Conservation (phyloP, 2,113 vertebrate genomes). For the Penelope pileata region DNA sequence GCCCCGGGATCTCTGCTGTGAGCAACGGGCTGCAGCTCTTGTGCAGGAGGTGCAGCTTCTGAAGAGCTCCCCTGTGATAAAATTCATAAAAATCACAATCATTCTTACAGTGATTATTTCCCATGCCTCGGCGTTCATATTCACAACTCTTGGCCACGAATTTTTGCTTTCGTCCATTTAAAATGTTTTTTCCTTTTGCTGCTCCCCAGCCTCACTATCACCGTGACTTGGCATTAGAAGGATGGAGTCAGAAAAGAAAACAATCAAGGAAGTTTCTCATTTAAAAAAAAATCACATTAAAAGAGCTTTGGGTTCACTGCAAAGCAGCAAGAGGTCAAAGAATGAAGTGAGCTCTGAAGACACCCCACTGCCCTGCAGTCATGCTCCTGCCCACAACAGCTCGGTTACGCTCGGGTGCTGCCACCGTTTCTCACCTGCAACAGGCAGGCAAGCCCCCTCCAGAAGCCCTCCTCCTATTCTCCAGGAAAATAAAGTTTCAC, state of each 20-base stretch:
- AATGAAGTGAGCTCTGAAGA: background rate
- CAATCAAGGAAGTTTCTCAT: background rate
- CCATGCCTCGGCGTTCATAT: fast-evolving
- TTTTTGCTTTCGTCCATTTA: background rate
- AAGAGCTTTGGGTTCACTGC: slow-evolving; percentile 11
- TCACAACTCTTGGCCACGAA: background rate
- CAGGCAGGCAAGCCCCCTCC: background rate
- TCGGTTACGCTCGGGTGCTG: background rate
- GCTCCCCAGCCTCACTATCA: background rate
- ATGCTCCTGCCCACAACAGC: background rate
- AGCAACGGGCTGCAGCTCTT: fast-evolving
- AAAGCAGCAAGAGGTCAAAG: slow-evolving; percentile 49
- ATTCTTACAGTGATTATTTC: fast-evolving
- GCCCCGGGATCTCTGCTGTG: fast-evolving
- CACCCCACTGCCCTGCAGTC: background rate
- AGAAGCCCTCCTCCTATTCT: background rate
- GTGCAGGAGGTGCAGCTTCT: background rate
- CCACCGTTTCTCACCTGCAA: background rate
- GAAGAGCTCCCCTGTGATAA: background rate
- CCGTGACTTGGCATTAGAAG: background rate
- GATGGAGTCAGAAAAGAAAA: background rate
- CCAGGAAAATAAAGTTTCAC: background rate
- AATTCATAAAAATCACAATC: background rate
- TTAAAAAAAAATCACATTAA: background rate
- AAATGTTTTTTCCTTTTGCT: background rate